phyloP scores from a whole-genome alignment of 2,888 invertebrate genomes.

The Neoascia interrupta region DNA sequence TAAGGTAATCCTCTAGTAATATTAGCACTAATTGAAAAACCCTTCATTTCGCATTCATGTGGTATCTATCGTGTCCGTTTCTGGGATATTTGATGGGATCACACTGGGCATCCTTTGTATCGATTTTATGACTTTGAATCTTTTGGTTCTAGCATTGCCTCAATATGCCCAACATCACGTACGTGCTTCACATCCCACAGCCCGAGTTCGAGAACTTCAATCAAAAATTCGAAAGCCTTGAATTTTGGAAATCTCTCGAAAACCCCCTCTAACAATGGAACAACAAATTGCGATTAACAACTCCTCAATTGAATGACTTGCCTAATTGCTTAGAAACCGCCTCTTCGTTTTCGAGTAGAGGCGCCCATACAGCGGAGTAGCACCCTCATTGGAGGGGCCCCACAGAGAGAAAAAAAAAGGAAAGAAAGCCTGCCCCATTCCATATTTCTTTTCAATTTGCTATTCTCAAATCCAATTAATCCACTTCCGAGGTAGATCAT shows the following conservation, averaged over 20 bases:
- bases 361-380: background rate
- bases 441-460: slow-evolving; percentile 61
- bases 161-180: too few relatives aligned
- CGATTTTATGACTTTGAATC: too few relatives aligned
- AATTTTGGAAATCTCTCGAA: background rate
- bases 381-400: background rate
- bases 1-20: too few relatives aligned
- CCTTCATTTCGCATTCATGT: too few relatives aligned
- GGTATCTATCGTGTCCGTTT: too few relatives aligned
- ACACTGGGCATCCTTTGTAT: too few relatives aligned
- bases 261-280: slow-evolving; percentile 28
- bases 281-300: slow-evolving; percentile 62
- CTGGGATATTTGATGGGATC: too few relatives aligned
- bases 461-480: slow-evolving; percentile 66
- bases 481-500: slow-evolving; percentile 67
- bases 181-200: too few relatives aligned
- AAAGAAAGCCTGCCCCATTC: slow-evolving; percentile 5
- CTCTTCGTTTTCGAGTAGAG: slow-evolving; percentile 28
- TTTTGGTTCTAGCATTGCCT: too few relatives aligned
- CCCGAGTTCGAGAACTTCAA: slow-evolving; percentile 42
- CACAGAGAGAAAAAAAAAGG: background rate
- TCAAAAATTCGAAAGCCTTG: slow-evolving; percentile 33
- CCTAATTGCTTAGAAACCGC: slow-evolving; percentile 65
- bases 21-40: too few relatives aligned
- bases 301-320: slow-evolving; percentile 55